Percentiles rank a stretch among this genome's conserved stretches.
phyloP scores from a whole-genome alignment of 2,113 vertebrate species.

The Sitta europaea region DNA sequence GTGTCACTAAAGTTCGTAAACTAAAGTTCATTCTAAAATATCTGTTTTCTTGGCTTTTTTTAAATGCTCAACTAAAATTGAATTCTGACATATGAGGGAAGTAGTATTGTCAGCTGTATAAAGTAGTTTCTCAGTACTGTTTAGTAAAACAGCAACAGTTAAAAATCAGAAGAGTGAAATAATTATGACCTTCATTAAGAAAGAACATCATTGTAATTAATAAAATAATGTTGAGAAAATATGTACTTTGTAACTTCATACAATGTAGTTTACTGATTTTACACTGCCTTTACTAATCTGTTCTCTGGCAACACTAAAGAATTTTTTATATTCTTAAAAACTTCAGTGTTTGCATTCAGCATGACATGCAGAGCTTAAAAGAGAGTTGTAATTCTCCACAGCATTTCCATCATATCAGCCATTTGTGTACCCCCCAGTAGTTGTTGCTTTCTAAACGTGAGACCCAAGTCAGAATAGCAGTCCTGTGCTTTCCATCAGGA shows the following conservation, averaged over 20 bases:
- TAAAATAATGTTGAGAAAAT: background rate
- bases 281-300: background rate
- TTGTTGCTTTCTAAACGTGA: background rate
- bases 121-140: background rate
- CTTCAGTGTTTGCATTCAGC: background rate
- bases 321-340: conserved; percentile 5
- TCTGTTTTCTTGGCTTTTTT: background rate
- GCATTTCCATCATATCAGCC: background rate
- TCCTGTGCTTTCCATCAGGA: background rate
- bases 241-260: background rate
- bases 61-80: background rate
- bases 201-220: background rate
- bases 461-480: background rate
- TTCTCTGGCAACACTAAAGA: background rate
- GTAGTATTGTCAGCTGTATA: background rate
- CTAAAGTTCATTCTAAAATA: background rate
- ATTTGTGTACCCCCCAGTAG: background rate
- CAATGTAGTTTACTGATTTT: background rate
- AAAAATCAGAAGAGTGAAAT: background rate
- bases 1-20: background rate
- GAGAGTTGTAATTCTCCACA: background rate
- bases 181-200: background rate
- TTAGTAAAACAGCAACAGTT: background rate
- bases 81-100: background rate
- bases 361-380: background rate